phyloP scores from a whole-genome alignment of 2,888 invertebrate genomes.

The Microctonus hyperodae region DNA sequence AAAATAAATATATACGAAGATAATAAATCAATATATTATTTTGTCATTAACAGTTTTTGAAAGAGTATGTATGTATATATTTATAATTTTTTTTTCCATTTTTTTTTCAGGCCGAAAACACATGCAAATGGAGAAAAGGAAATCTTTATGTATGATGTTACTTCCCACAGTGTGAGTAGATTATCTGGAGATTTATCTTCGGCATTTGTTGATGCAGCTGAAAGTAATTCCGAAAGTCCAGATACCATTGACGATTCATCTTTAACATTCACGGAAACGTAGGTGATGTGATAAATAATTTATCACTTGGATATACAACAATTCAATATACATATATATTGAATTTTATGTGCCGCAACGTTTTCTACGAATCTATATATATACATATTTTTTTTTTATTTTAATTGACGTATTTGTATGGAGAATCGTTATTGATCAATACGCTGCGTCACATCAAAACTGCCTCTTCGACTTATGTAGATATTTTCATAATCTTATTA shows the following conservation, averaged over 20 bases:
- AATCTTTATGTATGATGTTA: slow-evolving; percentile 87
- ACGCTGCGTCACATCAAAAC: slow-evolving; percentile 10
- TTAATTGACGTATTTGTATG: slow-evolving; percentile 15
- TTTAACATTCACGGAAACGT: slow-evolving; percentile 16
- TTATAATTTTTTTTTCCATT: slow-evolving; percentile 15
- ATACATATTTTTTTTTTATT: slow-evolving; percentile 8
- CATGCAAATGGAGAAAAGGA: slow-evolving; percentile 70
- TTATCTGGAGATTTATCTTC: slow-evolving; percentile 82
- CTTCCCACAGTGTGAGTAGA: slow-evolving; percentile 77
- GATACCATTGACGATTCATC: slow-evolving; percentile 48
- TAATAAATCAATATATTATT: neutral
- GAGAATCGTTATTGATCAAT: slow-evolving; percentile 19
- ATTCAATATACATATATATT: slow-evolving; percentile 37
- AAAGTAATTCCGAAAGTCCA: slow-evolving; percentile 73
- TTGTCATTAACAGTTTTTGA: neutral
- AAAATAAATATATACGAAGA: slow-evolving; percentile 5
- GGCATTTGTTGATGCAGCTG: slow-evolving; percentile 87
- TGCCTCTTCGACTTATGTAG: slow-evolving; percentile 45
- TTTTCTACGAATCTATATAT: slow-evolving; percentile 5
- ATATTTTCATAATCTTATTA: slow-evolving; percentile 56
- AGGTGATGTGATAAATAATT: neutral
- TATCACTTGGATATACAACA: slow-evolving; percentile 6
- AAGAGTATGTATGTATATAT: neutral
- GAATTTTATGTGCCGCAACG: slow-evolving; percentile 8
- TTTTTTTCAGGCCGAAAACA: slow-evolving; percentile 63